Conservation (phyloP, 2,113 vertebrate genomes). For the Muscicapa adusta region DNA sequence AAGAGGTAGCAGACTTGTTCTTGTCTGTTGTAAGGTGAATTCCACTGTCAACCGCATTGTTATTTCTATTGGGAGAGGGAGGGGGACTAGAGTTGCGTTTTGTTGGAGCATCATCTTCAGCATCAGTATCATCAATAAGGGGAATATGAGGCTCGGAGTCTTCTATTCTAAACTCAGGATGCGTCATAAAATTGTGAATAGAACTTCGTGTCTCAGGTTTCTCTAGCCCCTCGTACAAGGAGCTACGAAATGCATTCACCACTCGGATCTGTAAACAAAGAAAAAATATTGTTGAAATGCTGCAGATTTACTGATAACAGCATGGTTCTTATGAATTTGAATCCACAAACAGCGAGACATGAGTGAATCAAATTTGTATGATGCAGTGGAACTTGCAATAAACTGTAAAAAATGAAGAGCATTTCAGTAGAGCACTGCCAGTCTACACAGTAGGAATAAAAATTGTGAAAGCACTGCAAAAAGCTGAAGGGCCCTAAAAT, state of each 20-base stretch:
- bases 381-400: conserved; percentile 82
- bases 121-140: conserved; percentile 97
- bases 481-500: conserved; percentile 62
- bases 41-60: conserved; percentile 96
- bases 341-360: conserved; percentile 82
- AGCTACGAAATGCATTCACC: conserved; percentile 99
- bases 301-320: background rate
- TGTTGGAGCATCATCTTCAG: conserved; percentile 96
- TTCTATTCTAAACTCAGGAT: conserved; percentile 99
- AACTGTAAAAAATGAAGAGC: conserved; percentile 81
- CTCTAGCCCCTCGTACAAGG: conserved; percentile 96
- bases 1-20: conserved; percentile 91
- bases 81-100: conserved; percentile 91
- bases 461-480: conserved; percentile 60
- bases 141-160: conserved; percentile 99
- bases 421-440: conserved; percentile 76
- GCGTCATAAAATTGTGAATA: conserved; percentile 99
- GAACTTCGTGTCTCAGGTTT: conserved; percentile 96
- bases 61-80: conserved; percentile 97
- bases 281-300: conserved; percentile 2
- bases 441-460: conserved; percentile 64
- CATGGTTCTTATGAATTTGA: conserved; percentile 78
- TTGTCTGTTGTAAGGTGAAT: conserved; percentile 92
- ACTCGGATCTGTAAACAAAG: conserved; percentile 91
- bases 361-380: conserved; percentile 79